Percentiles rank a stretch among this genome's conserved stretches.
Evolutionary conservation across 2,888 invertebrate genomes (phyloP).

Genomic region (Tinea semifulvella): DNA sequence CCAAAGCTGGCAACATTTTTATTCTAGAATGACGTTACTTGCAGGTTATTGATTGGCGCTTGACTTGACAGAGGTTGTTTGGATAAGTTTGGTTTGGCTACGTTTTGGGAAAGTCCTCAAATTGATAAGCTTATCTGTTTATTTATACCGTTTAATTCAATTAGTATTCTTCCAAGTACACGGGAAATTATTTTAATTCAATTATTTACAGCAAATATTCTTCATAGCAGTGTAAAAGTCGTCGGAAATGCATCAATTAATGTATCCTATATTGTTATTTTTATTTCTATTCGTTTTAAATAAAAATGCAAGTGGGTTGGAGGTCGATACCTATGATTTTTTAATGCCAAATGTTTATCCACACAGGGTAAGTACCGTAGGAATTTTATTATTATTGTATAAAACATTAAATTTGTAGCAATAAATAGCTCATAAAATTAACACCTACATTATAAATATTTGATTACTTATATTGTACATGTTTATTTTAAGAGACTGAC

Average conservation of each 20-base stretch:
- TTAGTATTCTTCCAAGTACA: neutral
- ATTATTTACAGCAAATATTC: neutral
- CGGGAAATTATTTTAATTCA: neutral
- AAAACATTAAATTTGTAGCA: neutral
- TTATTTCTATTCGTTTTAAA: conserved; percentile 18
- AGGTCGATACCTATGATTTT: conserved; percentile 70
- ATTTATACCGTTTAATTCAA: conserved; percentile 1
- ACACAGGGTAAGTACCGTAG: conserved; percentile 69
- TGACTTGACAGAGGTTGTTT: neutral
- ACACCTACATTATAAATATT: neutral
- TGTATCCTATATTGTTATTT: neutral
- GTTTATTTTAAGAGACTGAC: too few relatives aligned
- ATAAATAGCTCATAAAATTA: neutral
- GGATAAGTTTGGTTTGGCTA: neutral
- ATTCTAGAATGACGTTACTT: neutral
- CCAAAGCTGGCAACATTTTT: neutral
- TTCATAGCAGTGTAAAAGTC: too few relatives aligned
- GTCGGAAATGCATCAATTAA: neutral
- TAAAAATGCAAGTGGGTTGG: conserved; percentile 24
- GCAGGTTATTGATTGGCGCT: neutral
- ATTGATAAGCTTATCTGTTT: neutral
- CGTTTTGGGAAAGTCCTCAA: neutral
- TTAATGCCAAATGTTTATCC: conserved; percentile 87
- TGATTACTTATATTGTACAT: neutral
- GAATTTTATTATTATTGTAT: neutral